These are phyloP conservation scores for Hedychridium roseum DNA, from an alignment of 2,888 invertebrate genomes.

Conservation along the genomic window DNA sequence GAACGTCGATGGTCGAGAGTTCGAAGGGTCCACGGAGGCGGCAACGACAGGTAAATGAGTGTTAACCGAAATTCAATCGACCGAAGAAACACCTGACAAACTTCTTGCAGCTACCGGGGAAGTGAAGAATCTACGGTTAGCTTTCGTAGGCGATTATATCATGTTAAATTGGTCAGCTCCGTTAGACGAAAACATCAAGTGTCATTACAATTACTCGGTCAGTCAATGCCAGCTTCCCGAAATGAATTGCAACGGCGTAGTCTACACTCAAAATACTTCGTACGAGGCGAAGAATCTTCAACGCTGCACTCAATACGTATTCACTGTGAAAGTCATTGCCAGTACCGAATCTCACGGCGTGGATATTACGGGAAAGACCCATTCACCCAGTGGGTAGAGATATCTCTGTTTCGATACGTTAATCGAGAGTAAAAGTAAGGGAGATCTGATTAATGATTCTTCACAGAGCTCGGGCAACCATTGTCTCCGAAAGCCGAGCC, in stretches of 20 bases:
- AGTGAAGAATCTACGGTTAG: constrained; percentile 11
- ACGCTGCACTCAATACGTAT: constrained; percentile 23
- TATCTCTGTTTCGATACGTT: too few relatives aligned
- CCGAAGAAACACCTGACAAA: background rate
- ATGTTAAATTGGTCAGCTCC: constrained; percentile 26
- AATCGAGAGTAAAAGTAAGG: background rate
- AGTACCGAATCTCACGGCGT: constrained; percentile 17
- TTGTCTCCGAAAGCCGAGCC: constrained; percentile 18
- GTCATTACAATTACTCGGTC: constrained; percentile 22
- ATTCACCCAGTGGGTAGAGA: constrained; percentile 37
- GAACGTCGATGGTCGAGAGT: background rate
- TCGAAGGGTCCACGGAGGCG: constrained; percentile 7
- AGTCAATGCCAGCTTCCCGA: constrained; percentile 11
- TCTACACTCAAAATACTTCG: background rate
- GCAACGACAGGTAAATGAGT: constrained; percentile 12
- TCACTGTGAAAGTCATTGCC: constrained; percentile 18
- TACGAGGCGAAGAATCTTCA: constrained; percentile 17
- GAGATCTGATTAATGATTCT: background rate
- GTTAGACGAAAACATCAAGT: constrained; percentile 13
- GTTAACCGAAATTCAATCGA: background rate
- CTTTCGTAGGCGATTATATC: constrained; percentile 1
- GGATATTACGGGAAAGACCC: constrained; percentile 32
- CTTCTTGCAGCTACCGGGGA: constrained; percentile 21
- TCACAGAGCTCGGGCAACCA: constrained; percentile 39
- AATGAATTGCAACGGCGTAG: constrained; percentile 8